Conservation (phyloP, 2,888 invertebrate genomes). For the Nemoura dubitans region DNA sequence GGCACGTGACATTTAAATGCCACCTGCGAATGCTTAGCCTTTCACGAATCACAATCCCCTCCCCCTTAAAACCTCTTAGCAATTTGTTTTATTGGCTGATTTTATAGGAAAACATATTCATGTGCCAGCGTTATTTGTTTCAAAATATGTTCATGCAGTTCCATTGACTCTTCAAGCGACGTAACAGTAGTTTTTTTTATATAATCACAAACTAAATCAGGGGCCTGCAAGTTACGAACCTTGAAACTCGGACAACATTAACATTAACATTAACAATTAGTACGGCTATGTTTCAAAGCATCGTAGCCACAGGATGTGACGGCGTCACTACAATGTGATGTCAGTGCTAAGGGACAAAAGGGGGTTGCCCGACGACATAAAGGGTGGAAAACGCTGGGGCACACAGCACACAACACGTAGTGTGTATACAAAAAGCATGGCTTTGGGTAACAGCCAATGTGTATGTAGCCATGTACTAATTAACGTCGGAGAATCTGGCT, state of each 20-base stretch:
- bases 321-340: constrained; percentile 15
- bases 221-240: not conserved
- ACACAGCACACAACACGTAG: not conserved
- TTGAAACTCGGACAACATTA: not conserved
- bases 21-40: not conserved
- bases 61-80: not conserved
- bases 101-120: not conserved
- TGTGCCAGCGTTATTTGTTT: not conserved
- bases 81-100: not conserved
- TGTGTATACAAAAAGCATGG: constrained; percentile 19
- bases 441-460: constrained; percentile 23
- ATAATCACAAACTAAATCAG: not conserved
- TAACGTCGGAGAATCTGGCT: constrained; percentile 29
- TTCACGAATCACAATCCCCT: not conserved
- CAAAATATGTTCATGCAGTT: not conserved
- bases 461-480: constrained; percentile 37
- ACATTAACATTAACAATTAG: constrained; percentile 31
- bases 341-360: constrained; percentile 14
- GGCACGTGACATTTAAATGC: not conserved
- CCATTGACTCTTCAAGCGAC: not conserved
- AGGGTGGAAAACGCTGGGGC: not conserved
- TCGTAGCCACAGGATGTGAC: constrained; percentile 23
- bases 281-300: constrained; percentile 18
- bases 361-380: not conserved
- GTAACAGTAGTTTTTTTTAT: not conserved